phyloP scores from a whole-genome alignment of 2,888 invertebrate species.

The Argyresthia albistria region DNA sequence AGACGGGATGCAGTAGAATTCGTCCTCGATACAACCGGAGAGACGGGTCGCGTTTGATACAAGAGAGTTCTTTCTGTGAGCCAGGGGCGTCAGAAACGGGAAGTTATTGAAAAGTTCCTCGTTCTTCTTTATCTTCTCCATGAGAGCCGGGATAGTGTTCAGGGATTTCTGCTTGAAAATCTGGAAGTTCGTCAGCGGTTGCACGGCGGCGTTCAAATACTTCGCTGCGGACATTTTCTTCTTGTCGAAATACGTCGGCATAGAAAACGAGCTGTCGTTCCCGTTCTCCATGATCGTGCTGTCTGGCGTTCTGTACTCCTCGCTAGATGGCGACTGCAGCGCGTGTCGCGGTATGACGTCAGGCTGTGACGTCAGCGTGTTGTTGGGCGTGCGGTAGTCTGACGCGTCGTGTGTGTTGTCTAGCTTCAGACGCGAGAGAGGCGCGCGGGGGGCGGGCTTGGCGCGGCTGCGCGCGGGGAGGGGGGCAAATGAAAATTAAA shows the following conservation, averaged over 20 bases:
- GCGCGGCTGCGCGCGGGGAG: conserved; percentile 23
- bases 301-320: conserved; percentile 8
- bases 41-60: conserved; percentile 34
- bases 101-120: conserved; percentile 69
- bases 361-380: conserved; percentile 38
- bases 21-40: conserved; percentile 58
- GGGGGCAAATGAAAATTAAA: neutral
- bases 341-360: conserved; percentile 45
- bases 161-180: conserved; percentile 63
- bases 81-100: conserved; percentile 73
- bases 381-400: conserved; percentile 50
- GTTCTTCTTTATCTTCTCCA: conserved; percentile 38
- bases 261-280: conserved; percentile 40
- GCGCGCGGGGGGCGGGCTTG: neutral
- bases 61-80: conserved; percentile 64
- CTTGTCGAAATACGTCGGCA: conserved; percentile 63
- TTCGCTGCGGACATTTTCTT: conserved; percentile 42
- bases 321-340: conserved; percentile 7
- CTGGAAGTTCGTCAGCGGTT: conserved; percentile 58
- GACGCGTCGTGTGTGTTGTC: conserved; percentile 37
- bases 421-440: conserved; percentile 34
- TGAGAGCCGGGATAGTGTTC: conserved; percentile 54
- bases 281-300: conserved; percentile 5
- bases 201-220: conserved; percentile 35
- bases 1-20: conserved; percentile 55